A percentile compares a stretch with the other conserved stretches of the same genome.
Evolutionary conservation across 1,140 invertebrate genomes (phyloP).

Genomic region (Aphis craccivora): DNA sequence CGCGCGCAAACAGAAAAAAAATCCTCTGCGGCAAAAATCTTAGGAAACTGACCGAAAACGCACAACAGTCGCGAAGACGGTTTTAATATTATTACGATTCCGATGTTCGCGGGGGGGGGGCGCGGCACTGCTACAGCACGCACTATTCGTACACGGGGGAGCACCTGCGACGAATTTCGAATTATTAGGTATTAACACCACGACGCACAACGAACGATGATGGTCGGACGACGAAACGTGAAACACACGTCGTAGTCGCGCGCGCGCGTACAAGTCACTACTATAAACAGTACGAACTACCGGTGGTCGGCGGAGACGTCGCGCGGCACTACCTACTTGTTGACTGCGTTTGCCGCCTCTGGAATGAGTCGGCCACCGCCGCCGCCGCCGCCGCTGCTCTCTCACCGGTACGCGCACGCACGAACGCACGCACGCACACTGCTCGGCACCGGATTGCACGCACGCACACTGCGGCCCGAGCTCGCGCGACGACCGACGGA

Average conservation of each 20-base stretch:
- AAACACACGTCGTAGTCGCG: not conserved
- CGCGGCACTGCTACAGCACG: not conserved
- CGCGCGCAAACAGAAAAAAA: not conserved
- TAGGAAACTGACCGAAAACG: not conserved
- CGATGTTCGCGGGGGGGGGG: too few relatives aligned
- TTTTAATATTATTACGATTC: not conserved
- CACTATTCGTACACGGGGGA: not conserved
- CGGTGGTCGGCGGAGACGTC: not conserved
- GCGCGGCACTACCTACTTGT: slow-evolving; percentile 45
- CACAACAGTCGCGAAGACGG: not conserved
- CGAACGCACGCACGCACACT: not conserved
- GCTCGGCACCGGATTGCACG: not conserved
- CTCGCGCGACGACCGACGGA: not conserved
- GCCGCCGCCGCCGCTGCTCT: not conserved
- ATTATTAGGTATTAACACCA: not conserved
- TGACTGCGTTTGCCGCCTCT: slow-evolving; percentile 39
- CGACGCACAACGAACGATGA: not conserved
- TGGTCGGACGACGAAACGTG: not conserved
- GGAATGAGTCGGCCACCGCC: not conserved
- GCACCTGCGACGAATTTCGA: not conserved
- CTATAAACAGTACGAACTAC: not conserved
- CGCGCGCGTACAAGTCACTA: slow-evolving; percentile 45
- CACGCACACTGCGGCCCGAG: not conserved
- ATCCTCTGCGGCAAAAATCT: not conserved
- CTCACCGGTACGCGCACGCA: not conserved